phyloP scores from a whole-genome alignment of 2,113 vertebrate species.

The Picathartes gymnocephalus region DNA sequence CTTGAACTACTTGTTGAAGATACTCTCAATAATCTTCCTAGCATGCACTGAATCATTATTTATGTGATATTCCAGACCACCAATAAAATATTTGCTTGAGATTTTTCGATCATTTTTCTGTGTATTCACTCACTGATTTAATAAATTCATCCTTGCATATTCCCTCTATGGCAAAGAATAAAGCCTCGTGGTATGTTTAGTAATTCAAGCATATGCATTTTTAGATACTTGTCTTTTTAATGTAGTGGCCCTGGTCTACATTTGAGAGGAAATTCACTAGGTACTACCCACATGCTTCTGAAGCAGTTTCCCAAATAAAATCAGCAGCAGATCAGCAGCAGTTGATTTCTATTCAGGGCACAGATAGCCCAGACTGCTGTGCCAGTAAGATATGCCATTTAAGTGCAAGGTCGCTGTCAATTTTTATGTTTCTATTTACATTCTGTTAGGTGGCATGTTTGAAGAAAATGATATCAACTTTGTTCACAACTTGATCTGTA shows the following conservation, averaged over 20 bases:
- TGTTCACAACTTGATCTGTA: background rate
- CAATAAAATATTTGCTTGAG: background rate
- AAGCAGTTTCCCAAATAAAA: background rate
- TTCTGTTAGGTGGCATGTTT: background rate
- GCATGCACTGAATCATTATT: background rate
- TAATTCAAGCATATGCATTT: background rate
- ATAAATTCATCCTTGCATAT: background rate
- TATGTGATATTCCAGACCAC: background rate
- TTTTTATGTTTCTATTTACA: background rate
- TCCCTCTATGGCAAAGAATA: background rate
- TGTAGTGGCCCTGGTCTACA: background rate
- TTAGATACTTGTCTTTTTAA: background rate
- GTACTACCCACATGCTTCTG: background rate
- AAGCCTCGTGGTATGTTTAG: fast-evolving
- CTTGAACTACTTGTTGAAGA: background rate
- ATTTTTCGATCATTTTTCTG: background rate
- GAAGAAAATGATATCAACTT: background rate
- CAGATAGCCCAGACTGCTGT: background rate
- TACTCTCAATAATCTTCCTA: background rate
- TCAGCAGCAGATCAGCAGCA: background rate
- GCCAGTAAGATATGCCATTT: background rate
- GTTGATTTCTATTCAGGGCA: background rate
- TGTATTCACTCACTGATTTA: background rate
- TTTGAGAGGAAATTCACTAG: background rate
- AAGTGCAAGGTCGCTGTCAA: background rate